These are phyloP conservation scores for Cheilosia pagana DNA, from an alignment of 2,888 invertebrate species.

Conservation along the genomic window DNA sequence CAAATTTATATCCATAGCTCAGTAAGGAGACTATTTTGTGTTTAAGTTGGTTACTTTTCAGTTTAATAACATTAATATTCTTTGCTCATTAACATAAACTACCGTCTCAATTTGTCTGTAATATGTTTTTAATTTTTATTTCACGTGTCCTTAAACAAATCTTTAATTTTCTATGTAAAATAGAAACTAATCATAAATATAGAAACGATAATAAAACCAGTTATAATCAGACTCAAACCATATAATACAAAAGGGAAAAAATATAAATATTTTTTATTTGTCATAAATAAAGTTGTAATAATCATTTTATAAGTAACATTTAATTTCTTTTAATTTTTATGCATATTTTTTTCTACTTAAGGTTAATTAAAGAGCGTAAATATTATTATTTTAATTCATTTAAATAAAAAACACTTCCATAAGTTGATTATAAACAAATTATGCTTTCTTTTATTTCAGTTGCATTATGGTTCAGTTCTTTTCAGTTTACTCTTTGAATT, in stretches of 20 bases:
- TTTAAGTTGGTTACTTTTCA: slow-evolving; percentile 17
- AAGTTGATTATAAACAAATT: slow-evolving; percentile 38
- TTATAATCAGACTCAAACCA: slow-evolving; percentile 38
- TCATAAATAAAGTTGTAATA: slow-evolving; percentile 58
- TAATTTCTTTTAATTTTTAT: slow-evolving; percentile 34
- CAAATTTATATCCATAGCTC: slow-evolving; percentile 20
- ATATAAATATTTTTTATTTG: slow-evolving; percentile 49
- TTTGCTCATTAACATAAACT: slow-evolving; percentile 24
- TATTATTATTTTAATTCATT: slow-evolving; percentile 56
- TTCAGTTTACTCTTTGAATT: neutral
- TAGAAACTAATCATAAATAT: slow-evolving; percentile 27
- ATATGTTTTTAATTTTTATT: slow-evolving; percentile 34
- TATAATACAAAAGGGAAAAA: slow-evolving; percentile 13
- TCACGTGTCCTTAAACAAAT: neutral
- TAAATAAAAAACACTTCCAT: slow-evolving; percentile 52
- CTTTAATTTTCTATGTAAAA: slow-evolving; percentile 29
- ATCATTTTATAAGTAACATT: slow-evolving; percentile 56
- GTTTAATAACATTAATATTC: slow-evolving; percentile 14
- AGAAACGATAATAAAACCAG: slow-evolving; percentile 3
- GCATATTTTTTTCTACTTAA: slow-evolving; percentile 53
- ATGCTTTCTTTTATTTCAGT: slow-evolving; percentile 15
- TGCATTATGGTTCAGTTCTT: slow-evolving; percentile 3
- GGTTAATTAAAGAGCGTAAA: slow-evolving; percentile 37
- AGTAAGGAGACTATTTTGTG: slow-evolving; percentile 5
- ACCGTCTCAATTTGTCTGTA: slow-evolving; percentile 68